phyloP scores from a whole-genome alignment of 2,113 vertebrate species.

The Vulpes lagopus region DNA sequence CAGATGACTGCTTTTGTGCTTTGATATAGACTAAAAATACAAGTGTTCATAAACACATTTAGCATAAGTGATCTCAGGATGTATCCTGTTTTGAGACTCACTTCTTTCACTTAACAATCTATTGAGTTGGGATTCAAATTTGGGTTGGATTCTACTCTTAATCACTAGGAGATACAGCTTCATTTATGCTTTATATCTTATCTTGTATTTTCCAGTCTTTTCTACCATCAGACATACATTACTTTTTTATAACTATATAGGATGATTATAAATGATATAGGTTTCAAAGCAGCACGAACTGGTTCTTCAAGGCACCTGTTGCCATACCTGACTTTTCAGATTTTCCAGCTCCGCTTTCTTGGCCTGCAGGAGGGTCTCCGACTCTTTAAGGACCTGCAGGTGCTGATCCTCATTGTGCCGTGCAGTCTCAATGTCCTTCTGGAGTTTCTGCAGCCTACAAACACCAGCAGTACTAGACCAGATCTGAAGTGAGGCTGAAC shows the following conservation, averaged over 20 bases:
- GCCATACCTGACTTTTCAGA: conserved; percentile 86
- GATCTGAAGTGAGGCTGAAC: not conserved
- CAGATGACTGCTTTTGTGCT: not conserved
- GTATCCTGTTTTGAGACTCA: not conserved
- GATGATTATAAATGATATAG: not conserved
- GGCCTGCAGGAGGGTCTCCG: conserved; percentile 87
- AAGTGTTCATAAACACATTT: conserved; percentile 18
- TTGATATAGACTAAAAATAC: conserved; percentile 8
- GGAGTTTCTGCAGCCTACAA: conserved; percentile 89
- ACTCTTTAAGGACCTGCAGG: conserved; percentile 87
- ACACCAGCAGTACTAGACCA: conserved; percentile 27
- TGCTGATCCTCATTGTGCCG: conserved; percentile 86
- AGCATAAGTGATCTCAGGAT: conserved; percentile 5
- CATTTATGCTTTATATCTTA: not conserved
- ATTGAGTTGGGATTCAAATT: not conserved
- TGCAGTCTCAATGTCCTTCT: conserved; percentile 85
- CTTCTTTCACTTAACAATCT: not conserved
- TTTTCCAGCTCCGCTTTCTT: conserved; percentile 87
- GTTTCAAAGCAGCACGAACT: not conserved
- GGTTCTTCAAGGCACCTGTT: not conserved
- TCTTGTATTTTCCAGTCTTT: conserved; percentile 21
- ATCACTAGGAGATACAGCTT: not conserved
- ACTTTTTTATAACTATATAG: not conserved
- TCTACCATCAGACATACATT: not conserved
- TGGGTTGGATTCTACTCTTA: not conserved